A percentile compares a stretch with the other conserved stretches of the same genome.
Evolutionary conservation across 2,113 vertebrate species (phyloP).

Genomic region (Amia ocellicauda): DNA sequence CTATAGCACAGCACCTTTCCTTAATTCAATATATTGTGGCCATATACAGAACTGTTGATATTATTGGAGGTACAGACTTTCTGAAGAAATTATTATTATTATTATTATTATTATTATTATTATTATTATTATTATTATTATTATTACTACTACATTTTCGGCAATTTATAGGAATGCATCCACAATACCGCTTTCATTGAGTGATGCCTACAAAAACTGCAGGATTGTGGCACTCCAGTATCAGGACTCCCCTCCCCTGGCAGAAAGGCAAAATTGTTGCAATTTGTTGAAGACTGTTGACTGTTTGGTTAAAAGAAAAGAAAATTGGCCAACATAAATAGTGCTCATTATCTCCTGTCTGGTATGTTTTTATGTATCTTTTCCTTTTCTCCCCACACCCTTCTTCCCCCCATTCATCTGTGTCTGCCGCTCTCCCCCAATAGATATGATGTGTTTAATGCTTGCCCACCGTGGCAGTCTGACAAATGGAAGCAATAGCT

Average conservation of each 20-base stretch:
- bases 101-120: not conserved
- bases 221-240: conserved; percentile 22
- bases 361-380: conserved; percentile 36
- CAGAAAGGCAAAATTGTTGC: conserved; percentile 38
- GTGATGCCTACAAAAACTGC: too few species aligned
- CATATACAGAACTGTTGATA: conserved; percentile 3
- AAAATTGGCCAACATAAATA: conserved; percentile 41
- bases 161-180: conserved; percentile 13
- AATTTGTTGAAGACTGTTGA: conserved; percentile 35
- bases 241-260: conserved; percentile 20
- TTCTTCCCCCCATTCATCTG: conserved; percentile 42
- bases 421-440: conserved; percentile 48
- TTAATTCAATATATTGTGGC: conserved; percentile 19
- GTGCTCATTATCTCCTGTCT: conserved; percentile 43
- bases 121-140: not conserved
- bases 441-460: conserved; percentile 54
- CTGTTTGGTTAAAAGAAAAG: conserved; percentile 51
- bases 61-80: conserved; percentile 8
- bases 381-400: conserved; percentile 19
- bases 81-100: conserved; percentile 7
- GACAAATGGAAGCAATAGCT: conserved; percentile 60
- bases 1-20: conserved; percentile 18
- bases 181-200: conserved; percentile 10
- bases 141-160: conserved; percentile 9
- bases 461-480: conserved; percentile 52